Base-by-base conservation (phyloP, 2,888 invertebrate species). In the Microplitis deprimator region DNA sequence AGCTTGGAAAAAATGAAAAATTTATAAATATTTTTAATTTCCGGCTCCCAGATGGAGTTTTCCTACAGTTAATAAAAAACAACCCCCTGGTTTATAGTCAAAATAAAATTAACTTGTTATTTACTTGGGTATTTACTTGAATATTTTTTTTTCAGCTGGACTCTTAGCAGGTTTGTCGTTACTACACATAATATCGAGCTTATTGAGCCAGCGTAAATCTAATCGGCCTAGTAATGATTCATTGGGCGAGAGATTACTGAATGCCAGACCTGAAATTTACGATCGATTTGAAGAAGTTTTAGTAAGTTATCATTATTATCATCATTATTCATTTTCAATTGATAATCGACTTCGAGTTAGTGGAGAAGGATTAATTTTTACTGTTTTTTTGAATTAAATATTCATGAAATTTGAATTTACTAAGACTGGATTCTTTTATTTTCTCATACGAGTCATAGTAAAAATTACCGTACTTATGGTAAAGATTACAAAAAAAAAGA, bases 221-320 rank as follows among this genome's bases (percentile, higher is more conserved):
- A 84, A 83, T 78, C 83, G 83, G 64, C 79, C 81, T 17, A 83
- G 73, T 17, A 78, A 83, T 5, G 86, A 88, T 78, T 86, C 87
- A n/a, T 84, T 88, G 70, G 87, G 85, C 7, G 87, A 88, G 73
- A 88, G 87, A 76, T 83, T 88, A 29, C 78, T 88, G 10, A 85
- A 87, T 68, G 81, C 86, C 13, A 84, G 86, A 73, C 84, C 85
- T 1, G 87, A 87, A 50, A 84, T 82, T 79, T 87, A 87, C 77
- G 87, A 87, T 78, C 87, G 87, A 61, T 88, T 88, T 76, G 87
- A 88, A 77, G 87, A 88, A 81, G 87, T 88, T 81, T 74, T 88
- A 83, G 88, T 88, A 81, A 82, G 82, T 79, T 65, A 62, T 67
- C 40, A 6, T 10, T 65, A 16, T 17, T 59, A 20, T 59, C 59